phyloP scores from a whole-genome alignment of 2,888 invertebrate species.

The Phania funesta region DNA sequence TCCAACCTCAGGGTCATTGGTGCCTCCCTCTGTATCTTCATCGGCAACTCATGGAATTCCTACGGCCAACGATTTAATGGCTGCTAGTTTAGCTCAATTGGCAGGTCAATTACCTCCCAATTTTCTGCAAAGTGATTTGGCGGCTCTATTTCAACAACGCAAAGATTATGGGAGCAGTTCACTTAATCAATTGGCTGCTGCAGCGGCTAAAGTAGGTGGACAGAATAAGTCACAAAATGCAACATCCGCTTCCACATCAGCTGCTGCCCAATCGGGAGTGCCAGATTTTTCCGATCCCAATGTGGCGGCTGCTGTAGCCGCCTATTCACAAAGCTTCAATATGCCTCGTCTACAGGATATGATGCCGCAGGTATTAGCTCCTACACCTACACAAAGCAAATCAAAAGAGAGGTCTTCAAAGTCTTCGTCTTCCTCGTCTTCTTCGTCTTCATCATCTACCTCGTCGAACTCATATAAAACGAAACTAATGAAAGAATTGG shows the following conservation, averaged over 20 bases:
- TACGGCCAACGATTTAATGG: conserved; percentile 79
- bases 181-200: conserved; percentile 78
- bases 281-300: conserved; percentile 73
- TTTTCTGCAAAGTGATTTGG: conserved; percentile 78
- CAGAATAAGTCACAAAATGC: conserved; percentile 70
- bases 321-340: conserved; percentile 76
- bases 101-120: conserved; percentile 79
- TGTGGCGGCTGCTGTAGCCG: conserved; percentile 76
- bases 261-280: conserved; percentile 46
- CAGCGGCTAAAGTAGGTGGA: conserved; percentile 78
- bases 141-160: conserved; percentile 77
- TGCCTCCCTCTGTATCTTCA: conserved; percentile 69
- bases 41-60: conserved; percentile 68
- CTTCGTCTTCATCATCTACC: conserved; percentile 75
- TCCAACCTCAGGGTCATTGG: conserved; percentile 64
- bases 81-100: conserved; percentile 78
- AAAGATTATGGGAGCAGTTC: conserved; percentile 79
- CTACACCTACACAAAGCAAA: conserved; percentile 68
- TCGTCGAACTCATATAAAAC: conserved; percentile 79
- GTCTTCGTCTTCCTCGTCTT: conserved; percentile 75
- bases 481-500: conserved; percentile 79
- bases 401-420: conserved; percentile 76
- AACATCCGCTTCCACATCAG: conserved; percentile 42
- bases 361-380: conserved; percentile 59
- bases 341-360: conserved; percentile 71